phyloP scores from a whole-genome alignment of 2,113 vertebrate species.

The Erythrolamprus reginae region DNA sequence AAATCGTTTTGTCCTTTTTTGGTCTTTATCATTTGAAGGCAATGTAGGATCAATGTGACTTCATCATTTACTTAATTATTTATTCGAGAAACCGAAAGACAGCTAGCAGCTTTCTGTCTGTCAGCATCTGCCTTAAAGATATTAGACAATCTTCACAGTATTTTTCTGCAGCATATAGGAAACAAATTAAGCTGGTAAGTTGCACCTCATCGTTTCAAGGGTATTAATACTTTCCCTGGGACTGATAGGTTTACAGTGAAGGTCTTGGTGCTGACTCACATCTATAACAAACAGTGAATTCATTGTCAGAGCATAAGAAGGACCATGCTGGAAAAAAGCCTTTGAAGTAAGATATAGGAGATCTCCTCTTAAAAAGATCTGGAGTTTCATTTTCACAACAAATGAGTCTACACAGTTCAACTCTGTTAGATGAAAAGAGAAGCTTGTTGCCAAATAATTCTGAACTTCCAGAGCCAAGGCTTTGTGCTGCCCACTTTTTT shows the following conservation, averaged over 20 bases:
- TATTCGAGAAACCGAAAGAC: neutral
- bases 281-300: neutral
- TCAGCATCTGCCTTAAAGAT: neutral
- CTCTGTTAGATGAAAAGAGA: neutral
- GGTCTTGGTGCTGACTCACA: neutral
- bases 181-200: neutral
- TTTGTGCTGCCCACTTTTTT: slow-evolving; percentile 49
- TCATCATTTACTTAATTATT: neutral
- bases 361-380: slow-evolving; percentile 16
- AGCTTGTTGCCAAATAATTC: slow-evolving; percentile 29
- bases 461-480: slow-evolving; percentile 28
- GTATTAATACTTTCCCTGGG: neutral
- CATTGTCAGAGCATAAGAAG: slow-evolving; percentile 24
- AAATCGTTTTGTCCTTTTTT: neutral
- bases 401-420: slow-evolving; percentile 36
- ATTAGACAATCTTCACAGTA: neutral
- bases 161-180: neutral
- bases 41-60: accelerated
- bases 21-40: accelerated
- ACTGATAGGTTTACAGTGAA: slow-evolving; percentile 2
- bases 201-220: neutral
- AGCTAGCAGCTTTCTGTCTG: neutral
- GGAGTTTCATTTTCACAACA: slow-evolving; percentile 38
- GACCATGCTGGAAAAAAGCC: slow-evolving; percentile 16
- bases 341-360: slow-evolving; percentile 41